These are phyloP conservation scores for Tribolium madens DNA, from an alignment of 1,140 invertebrate species.

Conservation along the genomic window DNA sequence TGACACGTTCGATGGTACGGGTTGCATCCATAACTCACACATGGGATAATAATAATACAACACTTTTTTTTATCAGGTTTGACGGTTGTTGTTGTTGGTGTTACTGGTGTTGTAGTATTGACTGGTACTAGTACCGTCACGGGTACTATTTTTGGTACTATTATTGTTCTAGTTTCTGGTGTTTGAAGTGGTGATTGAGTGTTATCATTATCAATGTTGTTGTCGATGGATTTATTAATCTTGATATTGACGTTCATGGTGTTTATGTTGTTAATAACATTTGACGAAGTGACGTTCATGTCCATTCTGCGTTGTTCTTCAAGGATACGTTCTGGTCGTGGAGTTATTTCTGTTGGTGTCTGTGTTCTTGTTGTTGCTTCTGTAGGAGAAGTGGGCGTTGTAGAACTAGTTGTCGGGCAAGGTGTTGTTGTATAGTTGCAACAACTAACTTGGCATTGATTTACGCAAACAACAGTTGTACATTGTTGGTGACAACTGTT, in stretches of 20 bases:
- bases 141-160: background rate
- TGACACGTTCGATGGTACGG: background rate
- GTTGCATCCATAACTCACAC: background rate
- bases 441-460: background rate
- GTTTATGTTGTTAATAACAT: constrained; percentile 1
- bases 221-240: constrained; percentile 19
- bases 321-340: background rate
- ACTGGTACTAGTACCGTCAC: background rate
- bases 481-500: background rate
- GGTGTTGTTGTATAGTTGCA: background rate
- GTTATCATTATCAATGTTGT: constrained; percentile 16
- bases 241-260: background rate
- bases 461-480: background rate
- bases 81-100: background rate
- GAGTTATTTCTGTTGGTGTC: background rate
- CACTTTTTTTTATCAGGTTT: background rate
- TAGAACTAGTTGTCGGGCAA: background rate
- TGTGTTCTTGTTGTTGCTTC: background rate
- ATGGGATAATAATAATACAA: background rate
- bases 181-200: background rate
- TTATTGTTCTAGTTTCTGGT: background rate
- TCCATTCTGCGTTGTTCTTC: background rate
- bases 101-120: background rate
- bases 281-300: background rate
- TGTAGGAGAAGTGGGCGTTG: background rate